Percentiles rank a stretch among this genome's conserved stretches.
Conservation (phyloP, 2,797 vertebrate genomes). For the Falco peregrinus region DNA sequence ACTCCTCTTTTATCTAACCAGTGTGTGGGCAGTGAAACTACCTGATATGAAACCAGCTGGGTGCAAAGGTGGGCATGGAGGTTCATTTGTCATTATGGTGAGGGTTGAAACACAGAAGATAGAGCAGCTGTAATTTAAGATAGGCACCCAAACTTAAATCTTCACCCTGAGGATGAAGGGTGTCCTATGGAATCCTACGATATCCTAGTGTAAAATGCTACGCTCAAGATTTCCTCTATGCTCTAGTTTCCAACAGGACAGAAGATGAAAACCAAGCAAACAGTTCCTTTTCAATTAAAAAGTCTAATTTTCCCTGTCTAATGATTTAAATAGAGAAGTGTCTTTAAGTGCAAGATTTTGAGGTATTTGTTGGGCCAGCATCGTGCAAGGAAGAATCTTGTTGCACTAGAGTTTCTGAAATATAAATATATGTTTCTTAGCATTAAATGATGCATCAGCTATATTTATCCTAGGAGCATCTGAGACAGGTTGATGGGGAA, state of each 20-base stretch:
- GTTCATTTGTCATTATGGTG: constrained; percentile 39
- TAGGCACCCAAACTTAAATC: not conserved
- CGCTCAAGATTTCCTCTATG: not conserved
- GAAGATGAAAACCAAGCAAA: not conserved
- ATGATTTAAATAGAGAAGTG: not conserved
- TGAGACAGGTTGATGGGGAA: not conserved
- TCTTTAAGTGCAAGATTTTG: not conserved
- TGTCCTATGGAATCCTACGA: not conserved
- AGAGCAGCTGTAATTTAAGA: not conserved
- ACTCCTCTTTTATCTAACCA: constrained; percentile 49
- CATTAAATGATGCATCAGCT: not conserved
- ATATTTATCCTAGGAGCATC: not conserved
- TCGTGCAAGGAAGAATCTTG: not conserved
- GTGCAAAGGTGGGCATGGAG: constrained; percentile 51
- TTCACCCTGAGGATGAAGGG: not conserved
- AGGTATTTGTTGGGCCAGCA: not conserved
- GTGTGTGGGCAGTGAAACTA: constrained; percentile 59
- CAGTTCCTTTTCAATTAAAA: not conserved
- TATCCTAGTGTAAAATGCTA: not conserved
- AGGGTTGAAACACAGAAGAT: constrained; percentile 42
- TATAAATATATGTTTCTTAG: not conserved
- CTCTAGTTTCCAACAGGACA: not conserved
- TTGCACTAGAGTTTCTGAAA: not conserved
- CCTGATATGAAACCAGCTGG: constrained; percentile 43
- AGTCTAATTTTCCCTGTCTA: not conserved